Percentiles rank a stretch among this genome's conserved stretches.
These are phyloP conservation scores for Euphonia xanthogaster DNA, from an alignment of 2,797 vertebrate genomes.

Conservation along the genomic window DNA sequence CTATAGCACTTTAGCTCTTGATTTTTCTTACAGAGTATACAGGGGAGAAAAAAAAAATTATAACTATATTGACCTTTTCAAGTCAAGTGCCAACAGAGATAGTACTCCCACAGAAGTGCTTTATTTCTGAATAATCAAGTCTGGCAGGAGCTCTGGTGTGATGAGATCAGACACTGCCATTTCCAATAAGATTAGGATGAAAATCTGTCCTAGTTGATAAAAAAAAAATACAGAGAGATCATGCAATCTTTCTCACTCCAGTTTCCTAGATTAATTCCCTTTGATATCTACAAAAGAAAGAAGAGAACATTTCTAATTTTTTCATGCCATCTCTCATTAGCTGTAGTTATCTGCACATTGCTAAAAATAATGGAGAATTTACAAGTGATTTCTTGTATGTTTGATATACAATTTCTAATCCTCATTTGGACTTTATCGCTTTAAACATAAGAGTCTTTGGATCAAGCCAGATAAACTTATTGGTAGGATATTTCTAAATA, in stretches of 20 bases:
- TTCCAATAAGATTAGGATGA: constrained; percentile 39
- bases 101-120: constrained; percentile 11
- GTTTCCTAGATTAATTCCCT: background rate
- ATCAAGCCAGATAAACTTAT: background rate
- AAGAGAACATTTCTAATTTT: background rate
- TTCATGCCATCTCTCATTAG: background rate
- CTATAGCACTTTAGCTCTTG: background rate
- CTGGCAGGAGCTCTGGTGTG: constrained; percentile 32
- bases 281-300: background rate
- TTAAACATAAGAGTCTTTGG: background rate
- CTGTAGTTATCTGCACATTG: background rate
- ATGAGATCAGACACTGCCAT: constrained; percentile 27
- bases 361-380: background rate
- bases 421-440: background rate
- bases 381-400: background rate
- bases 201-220: constrained; percentile 16
- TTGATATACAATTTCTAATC: background rate
- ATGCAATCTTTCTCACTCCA: background rate
- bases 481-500: background rate
- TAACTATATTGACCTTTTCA: constrained; percentile 26
- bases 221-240: background rate
- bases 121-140: constrained; percentile 46
- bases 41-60: background rate
- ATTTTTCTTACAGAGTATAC: background rate
- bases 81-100: background rate